Evolutionary conservation across 2,113 vertebrate species (phyloP), one percentile per base, ranked within the genome.

Genomic region (Paradisaea rubra): DNA sequence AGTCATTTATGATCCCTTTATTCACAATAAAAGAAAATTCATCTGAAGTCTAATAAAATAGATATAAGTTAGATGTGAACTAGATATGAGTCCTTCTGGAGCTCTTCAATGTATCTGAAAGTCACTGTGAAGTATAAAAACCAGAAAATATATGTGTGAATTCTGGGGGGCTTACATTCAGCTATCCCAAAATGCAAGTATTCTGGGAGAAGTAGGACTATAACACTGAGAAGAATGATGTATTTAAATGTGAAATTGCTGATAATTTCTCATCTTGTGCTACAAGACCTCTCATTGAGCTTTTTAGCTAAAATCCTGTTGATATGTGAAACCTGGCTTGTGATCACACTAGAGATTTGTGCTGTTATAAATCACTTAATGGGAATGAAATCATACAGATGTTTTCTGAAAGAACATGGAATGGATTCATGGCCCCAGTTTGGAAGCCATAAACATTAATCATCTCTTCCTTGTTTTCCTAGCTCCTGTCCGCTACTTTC

Each of bases 401-500:
- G 3, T 54, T 94, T 91, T 89, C 41, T 80, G 20, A 50, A 86
- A 73, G 28, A 91, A 60, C 10, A 49, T 44, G 59, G 37, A 61
- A 77, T 31, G 54, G 35, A 65, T 8, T 82, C 54, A 15, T 47
- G 14, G 22, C 13, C n/a, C 41, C n/a, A 49, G 3, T 68, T 63
- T 59, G 35, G 61, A 76, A 81, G 35, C 35, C 27, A 49, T n/a
- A 33, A 88, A 61, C 23, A 41, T 86, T 93, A 93, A 97, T 24
- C 16, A 52, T 41, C 39, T 95, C 50, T 93, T 86, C 53, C 73
- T 91, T 93, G 13, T 78, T 94, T 94, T 70, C 83, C 52, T 73
- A 98, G 98, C 81, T 97, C 97, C 98, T 66, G 96, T 98, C 78
- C 98, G 97, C 88, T 98, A 98, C 94, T 98, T 98, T 93, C 98